phyloP scores from a whole-genome alignment of 2,888 invertebrate species.

The Cephus nigrinus region DNA sequence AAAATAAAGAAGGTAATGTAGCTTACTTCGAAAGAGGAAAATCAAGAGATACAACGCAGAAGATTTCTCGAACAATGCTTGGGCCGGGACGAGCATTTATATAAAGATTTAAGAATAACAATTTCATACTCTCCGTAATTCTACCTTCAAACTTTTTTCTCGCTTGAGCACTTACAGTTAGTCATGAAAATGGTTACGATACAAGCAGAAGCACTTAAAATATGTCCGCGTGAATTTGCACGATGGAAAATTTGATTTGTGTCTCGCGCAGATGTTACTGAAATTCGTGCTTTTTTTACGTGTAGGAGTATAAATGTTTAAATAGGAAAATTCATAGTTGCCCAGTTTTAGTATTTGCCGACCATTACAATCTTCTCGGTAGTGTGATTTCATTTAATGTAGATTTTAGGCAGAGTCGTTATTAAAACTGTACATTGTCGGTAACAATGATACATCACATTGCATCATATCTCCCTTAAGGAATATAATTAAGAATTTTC shows the following conservation, averaged over 20 bases:
- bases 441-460: background rate
- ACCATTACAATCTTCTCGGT: no score
- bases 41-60: background rate
- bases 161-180: background rate
- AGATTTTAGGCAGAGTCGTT: background rate
- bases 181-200: background rate
- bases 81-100: background rate
- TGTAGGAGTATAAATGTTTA: background rate
- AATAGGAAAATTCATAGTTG: background rate
- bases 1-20: constrained; percentile 24
- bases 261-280: background rate
- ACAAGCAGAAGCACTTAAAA: background rate
- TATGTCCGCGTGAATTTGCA: background rate
- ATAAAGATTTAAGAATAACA: background rate
- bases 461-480: background rate
- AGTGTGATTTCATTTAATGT: background rate
- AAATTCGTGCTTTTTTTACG: background rate
- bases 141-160: background rate
- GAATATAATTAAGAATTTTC: background rate
- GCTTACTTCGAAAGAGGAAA: background rate
- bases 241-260: background rate
- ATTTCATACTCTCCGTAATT: background rate
- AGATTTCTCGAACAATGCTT: background rate
- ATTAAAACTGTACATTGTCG: background rate
- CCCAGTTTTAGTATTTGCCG: background rate